Evolutionary conservation across 2,888 invertebrate genomes (phyloP), one percentile per base, ranked within the genome.

Genomic region (Cephus nigrinus): DNA sequence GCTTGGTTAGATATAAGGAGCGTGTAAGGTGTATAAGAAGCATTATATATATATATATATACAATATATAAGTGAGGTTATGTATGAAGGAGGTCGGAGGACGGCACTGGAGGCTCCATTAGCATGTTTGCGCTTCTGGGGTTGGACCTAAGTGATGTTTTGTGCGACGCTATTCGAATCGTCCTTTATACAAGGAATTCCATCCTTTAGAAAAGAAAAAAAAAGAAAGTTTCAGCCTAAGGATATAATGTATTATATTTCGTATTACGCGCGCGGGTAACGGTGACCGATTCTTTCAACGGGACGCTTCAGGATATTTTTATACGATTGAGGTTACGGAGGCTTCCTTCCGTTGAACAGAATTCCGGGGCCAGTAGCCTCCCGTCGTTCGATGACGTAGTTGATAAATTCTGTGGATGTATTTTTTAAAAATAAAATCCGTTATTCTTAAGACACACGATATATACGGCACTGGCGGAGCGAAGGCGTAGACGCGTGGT

Each of bases 61-160:
- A 34, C 69, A 30, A 69, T 33, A 71, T 23, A 33, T 31, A 71
- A 33, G 71, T 71, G 71, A 33, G 71, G 71, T 31, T 71, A 71
- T 83, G 83, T 80, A 85, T 83, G 81, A 84, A 86, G 83, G 84
- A 84, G 81, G 83, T 83, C 83, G 82, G 78, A 83, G 74, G 74
- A 74, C 74, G 74, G 74, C 74, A 33, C 34, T 74, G 74, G 74
- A 74, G 82, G 86, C 87, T 91, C 91, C 91, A 91, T 91, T 91
- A 91, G 90, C 88, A 85, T 90, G 88, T 91, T 90, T 91, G 88
- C 89, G 82, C 83, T 84, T 82, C 86, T 84, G 83, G 83, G 85
- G 84, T 85, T 83, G 85, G 85, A 83, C 80, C 87, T 90, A 90
- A 91, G 91, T 90, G 91, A 88, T 89, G 88, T 88, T 91, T 90